A percentile compares a stretch with the other conserved stretches of the same genome.
phyloP scores from a whole-genome alignment of 2,888 invertebrate species.

The Geophilus truncorum region DNA sequence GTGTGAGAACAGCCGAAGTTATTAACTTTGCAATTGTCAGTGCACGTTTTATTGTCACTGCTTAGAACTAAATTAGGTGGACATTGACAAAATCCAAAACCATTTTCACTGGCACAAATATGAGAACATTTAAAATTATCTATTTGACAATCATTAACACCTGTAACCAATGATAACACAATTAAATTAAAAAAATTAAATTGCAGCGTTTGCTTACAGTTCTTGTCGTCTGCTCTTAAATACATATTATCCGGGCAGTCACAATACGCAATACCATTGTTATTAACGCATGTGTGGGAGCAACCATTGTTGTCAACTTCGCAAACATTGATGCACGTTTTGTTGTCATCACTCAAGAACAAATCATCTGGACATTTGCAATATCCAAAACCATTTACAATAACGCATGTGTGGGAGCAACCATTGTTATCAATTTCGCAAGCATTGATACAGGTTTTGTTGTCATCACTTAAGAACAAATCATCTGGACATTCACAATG shows the following conservation, averaged over 20 bases:
- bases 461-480: neutral
- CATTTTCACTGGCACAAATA: too few species aligned
- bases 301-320: too few species aligned
- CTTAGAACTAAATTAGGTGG: neutral
- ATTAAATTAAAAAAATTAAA: neutral
- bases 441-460: neutral
- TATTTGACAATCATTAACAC: too few species aligned
- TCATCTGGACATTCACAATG: slow-evolving; percentile 18
- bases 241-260: too few species aligned
- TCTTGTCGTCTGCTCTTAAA: neutral
- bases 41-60: neutral
- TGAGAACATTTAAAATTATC: too few species aligned
- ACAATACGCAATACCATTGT: too few species aligned
- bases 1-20: slow-evolving; percentile 14
- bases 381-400: neutral
- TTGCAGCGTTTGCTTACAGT: neutral
- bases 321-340: too few species aligned
- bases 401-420: slow-evolving; percentile 13
- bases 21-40: neutral
- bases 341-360: neutral
- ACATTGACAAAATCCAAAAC: too few species aligned
- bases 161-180: neutral
- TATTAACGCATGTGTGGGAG: too few species aligned
- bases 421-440: neutral
- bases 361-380: neutral